Evolutionary conservation across 1,140 invertebrate genomes (phyloP), one percentile per base, ranked within the genome.

Genomic region (Halictus rubicundus): DNA sequence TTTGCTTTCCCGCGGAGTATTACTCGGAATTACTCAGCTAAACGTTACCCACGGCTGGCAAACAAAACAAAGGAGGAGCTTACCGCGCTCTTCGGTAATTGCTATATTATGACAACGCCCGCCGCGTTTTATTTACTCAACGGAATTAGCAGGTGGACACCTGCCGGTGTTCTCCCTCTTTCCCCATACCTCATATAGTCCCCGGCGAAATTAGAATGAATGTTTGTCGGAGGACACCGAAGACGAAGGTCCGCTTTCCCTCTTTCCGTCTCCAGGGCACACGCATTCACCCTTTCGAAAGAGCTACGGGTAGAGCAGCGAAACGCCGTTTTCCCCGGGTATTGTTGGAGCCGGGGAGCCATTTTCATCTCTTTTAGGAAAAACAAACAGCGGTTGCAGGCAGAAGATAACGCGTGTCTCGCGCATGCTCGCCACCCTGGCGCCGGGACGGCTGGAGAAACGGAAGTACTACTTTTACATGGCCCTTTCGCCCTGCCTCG

Each of bases 401-500:
- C 37, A 70, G 80, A 83, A 84, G 84, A 74, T 85, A 85, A 71
- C 80, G 71, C 27, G 19, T 7, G 54, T 57, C 54, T 57, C 54
- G 81, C 85, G 85, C 84, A 81, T 78, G 84, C 84, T 27, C 84
- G 68, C 69, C 68, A 57, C 25, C 32, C 68, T 84, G 88, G 88
- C 88, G 88, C 88, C 88, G 82, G 78, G 79, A 83, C 85, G 88
- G 75, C 88, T 88, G 88, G 74, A 81, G 66, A 78, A 88, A 78
- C 89, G 89, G 89, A 90, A 90, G 89, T 89, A 87, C 88, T 89
- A 89, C 89, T 90, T 90, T 90, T 89, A 90, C 82, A 83, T 72
- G 73, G 57, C 82, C 82, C 78, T 78, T 81, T 85, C 80, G 49
- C 68, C 66, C 73, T 61, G 39, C 49, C 42, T n/a, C n/a, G 5